Conservation (phyloP, 2,888 invertebrate genomes). For the Acheta domesticus region DNA sequence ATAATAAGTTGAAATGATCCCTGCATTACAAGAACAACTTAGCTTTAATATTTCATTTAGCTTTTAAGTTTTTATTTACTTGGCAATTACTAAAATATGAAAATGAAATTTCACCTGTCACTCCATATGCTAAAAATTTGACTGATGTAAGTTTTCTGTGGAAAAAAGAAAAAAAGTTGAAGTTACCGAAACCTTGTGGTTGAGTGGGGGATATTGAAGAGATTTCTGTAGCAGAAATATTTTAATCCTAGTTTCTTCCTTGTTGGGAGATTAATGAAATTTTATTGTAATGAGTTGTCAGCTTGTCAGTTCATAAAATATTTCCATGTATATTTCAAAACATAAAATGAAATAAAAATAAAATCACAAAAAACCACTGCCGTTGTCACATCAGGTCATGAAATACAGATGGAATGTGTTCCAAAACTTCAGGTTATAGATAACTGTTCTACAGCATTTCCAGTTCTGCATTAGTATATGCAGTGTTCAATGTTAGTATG, state of each 20-base stretch:
- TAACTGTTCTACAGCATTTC: no score
- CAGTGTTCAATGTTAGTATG: no score
- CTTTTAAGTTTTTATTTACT: neutral
- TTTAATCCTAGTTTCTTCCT: slow-evolving; percentile 8
- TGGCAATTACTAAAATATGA: neutral
- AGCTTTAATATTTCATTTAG: slow-evolving; percentile 18
- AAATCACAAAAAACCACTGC: no score
- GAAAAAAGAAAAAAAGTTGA: neutral
- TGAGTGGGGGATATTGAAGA: neutral
- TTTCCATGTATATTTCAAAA: no score
- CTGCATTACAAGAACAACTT: neutral
- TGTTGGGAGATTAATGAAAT: neutral
- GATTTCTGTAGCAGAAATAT: neutral
- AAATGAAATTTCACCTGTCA: neutral
- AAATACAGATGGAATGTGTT: no score
- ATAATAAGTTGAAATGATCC: neutral
- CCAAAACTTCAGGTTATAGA: no score
- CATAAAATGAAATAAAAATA: no score
- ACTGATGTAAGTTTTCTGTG: neutral
- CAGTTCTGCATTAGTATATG: no score
- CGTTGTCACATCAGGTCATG: no score
- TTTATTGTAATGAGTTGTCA: slow-evolving; percentile 18
- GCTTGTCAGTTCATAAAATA: neutral
- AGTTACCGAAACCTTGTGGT: neutral
- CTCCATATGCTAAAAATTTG: neutral